Conservation (phyloP, 2,888 invertebrate genomes). For the Dasysyrphus tricinctus region DNA sequence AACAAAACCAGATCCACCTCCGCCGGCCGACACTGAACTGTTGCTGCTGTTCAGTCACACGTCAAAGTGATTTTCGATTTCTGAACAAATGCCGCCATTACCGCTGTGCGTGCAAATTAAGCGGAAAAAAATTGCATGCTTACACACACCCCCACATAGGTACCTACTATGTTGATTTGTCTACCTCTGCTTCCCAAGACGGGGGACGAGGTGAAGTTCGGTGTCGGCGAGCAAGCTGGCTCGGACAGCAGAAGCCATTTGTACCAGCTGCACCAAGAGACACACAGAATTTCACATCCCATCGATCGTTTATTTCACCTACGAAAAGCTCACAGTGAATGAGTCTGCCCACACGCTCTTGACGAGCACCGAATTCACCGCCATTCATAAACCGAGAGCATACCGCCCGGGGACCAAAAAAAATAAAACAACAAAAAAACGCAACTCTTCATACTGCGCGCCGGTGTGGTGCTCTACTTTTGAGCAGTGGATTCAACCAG, state of each 20-base stretch:
- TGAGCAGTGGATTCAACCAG: conserved; percentile 53
- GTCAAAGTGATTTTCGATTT: conserved; percentile 72
- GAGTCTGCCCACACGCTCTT: conserved; percentile 78
- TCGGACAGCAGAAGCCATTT: conserved; percentile 61
- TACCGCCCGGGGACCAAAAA: conserved; percentile 52
- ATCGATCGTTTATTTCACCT: conserved; percentile 66
- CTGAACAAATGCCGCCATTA: conserved; percentile 63
- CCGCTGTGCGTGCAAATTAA: conserved; percentile 67
- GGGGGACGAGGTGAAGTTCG: background rate
- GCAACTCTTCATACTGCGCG: conserved; percentile 28
- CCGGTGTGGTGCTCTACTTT: conserved; percentile 17
- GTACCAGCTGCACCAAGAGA: conserved; percentile 52
- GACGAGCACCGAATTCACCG: conserved; percentile 57
- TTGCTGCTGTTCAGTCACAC: conserved; percentile 63
- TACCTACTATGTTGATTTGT: conserved; percentile 17
- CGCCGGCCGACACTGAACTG: conserved; percentile 49
- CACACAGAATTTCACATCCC: conserved; percentile 62
- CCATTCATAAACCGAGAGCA: conserved; percentile 68
- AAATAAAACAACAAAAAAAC: conserved; percentile 14
- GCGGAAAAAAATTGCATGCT: conserved; percentile 55
- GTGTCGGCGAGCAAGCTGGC: background rate
- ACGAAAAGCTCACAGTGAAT: conserved; percentile 77
- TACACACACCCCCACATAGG: conserved; percentile 64
- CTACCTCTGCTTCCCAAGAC: conserved; percentile 33
- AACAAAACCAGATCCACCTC: conserved; percentile 32